phyloP scores from a whole-genome alignment of 35 echinoderm and acorn worm species.

The Heliocidaris tuberculata region DNA sequence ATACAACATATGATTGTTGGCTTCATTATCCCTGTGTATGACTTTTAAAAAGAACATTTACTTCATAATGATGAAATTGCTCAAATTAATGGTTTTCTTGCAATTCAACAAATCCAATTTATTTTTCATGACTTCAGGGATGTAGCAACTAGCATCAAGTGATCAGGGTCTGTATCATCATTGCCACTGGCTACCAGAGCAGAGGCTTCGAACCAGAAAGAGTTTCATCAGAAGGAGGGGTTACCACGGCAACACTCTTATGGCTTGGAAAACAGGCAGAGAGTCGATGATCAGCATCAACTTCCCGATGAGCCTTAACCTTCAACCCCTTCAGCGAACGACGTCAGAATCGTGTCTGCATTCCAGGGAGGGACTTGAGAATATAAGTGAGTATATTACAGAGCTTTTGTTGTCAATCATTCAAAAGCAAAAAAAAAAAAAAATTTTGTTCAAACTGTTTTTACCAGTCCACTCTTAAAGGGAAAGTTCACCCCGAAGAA shows the following conservation, averaged over 20 bases:
- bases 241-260: not conserved
- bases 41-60: too few species aligned
- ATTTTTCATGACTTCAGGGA: not conserved
- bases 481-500: too few species aligned
- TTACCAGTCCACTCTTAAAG: too few species aligned
- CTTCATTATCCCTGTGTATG: too few species aligned
- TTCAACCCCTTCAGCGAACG: slow-evolving; percentile 20
- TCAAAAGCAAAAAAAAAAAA: too few species aligned
- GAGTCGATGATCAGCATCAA: slow-evolving; percentile 38
- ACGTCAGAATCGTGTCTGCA: slow-evolving; percentile 21
- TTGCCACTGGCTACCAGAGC: not conserved
- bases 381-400: slow-evolving; percentile 52
- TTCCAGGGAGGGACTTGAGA: slow-evolving; percentile 36
- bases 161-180: not conserved
- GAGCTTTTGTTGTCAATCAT: too few species aligned
- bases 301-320: not conserved
- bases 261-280: slow-evolving; percentile 30
- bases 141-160: not conserved
- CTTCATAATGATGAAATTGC: too few species aligned
- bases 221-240: not conserved
- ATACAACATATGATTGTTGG: too few species aligned
- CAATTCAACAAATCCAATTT: not conserved
- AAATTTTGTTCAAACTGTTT: too few species aligned
- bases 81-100: not conserved
- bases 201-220: not conserved